phyloP scores from a whole-genome alignment of 2,113 vertebrate genomes.

The Brienomyrus longianalis region DNA sequence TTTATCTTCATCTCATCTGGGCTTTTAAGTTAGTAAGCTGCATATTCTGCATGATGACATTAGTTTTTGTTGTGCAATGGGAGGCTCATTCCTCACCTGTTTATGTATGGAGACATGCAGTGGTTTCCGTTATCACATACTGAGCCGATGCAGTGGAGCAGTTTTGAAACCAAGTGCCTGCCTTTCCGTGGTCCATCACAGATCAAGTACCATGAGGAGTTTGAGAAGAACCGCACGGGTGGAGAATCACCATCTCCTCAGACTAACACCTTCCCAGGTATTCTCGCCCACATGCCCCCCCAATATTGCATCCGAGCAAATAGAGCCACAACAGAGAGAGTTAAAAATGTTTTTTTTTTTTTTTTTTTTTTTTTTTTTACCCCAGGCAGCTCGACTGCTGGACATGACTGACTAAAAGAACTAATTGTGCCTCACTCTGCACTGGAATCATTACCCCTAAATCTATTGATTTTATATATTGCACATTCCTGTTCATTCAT shows the following conservation, averaged over 20 bases:
- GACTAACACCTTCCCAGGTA: slow-evolving; percentile 51
- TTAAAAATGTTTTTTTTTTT: background rate
- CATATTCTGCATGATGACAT: background rate
- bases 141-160: background rate
- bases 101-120: background rate
- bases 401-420: background rate
- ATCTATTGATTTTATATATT: background rate
- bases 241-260: slow-evolving; percentile 59
- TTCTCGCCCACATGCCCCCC: background rate
- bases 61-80: background rate
- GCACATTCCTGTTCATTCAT: background rate
- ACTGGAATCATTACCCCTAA: background rate
- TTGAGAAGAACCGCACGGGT: slow-evolving; percentile 82
- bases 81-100: background rate
- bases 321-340: background rate
- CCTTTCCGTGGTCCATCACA: slow-evolving; percentile 34
- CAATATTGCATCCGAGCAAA: background rate
- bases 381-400: background rate
- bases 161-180: background rate
- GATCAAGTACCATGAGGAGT: slow-evolving; percentile 96
- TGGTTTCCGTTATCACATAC: background rate
- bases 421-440: background rate
- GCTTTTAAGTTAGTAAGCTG: background rate
- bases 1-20: background rate
- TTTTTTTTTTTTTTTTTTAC: background rate